Base-by-base conservation (phyloP, 2,888 invertebrate species). In the Galeruca laticollis region DNA sequence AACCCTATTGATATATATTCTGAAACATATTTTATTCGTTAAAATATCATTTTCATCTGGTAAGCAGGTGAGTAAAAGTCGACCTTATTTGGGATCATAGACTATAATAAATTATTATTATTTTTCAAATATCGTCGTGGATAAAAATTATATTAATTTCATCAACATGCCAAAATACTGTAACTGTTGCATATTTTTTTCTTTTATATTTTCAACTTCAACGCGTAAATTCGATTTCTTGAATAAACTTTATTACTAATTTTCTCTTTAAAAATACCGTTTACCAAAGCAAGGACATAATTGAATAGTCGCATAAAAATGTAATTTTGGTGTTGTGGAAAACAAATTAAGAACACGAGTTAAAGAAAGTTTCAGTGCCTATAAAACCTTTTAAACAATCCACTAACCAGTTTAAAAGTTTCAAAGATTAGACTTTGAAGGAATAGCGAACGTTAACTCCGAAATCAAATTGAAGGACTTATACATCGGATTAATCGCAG, bases 361-460 rank as follows among this genome's bases (percentile, higher is more conserved):
- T 60, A 54, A 31, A 60, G 18, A 26, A 18, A 67, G 40, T 67
- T 54, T 31, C 62, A 47, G 37, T 57, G 49, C 61, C 68, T 57
- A 68, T 68, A 68, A 68, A 68, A 63, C 68, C 63, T 68, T 59
- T 57, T 49, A 68, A 68, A 68, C 68, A 68, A 68, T 68, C 63
- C 63, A 57, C 62, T 54, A 26, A 63, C 62, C 63, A 57, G 57
- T 49, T 63, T 63, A 56, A 49, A 47, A 63, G 63, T 68, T 68
- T 68, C 62, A 68, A 68, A 68, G 68, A 63, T 68, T 59, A 15
- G 61, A 49, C 20, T 49, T 40, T 37, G 18, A 63, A 54, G 54
- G 18, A 40, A 37, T 33, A 31, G 20, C 54, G 33, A 37, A 63
- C 63, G 20, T 15, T 11, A 31, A 43, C 26, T 63, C 54, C 18